Evolutionary conservation across 2,888 invertebrate genomes (phyloP).

Genomic region (Cephus runcator): DNA sequence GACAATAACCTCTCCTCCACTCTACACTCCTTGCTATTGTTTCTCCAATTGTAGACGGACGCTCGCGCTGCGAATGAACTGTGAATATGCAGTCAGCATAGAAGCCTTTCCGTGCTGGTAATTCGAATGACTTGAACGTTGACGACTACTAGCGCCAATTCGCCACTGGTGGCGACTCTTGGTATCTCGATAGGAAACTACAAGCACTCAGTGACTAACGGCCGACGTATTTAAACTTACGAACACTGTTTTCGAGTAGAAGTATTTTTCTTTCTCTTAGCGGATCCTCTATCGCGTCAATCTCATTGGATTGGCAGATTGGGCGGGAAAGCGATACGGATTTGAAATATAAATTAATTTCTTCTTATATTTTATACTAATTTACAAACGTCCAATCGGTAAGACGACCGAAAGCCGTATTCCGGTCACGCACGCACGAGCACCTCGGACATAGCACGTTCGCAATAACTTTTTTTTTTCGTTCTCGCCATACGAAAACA

Average conservation of each 20-base stretch:
- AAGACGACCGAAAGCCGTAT: conserved; percentile 22
- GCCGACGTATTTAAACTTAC: background rate
- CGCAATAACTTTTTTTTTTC: background rate
- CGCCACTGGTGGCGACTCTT: background rate
- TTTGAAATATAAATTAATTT: background rate
- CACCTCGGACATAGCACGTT: background rate
- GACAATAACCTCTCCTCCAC: background rate
- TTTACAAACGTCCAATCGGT: background rate
- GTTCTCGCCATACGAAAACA: background rate
- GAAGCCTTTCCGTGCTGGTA: background rate
- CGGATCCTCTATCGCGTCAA: no score
- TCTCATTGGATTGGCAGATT: no score
- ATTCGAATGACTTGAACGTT: background rate
- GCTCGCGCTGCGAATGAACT: background rate
- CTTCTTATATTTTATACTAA: background rate
- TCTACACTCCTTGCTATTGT: background rate
- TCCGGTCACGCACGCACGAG: background rate
- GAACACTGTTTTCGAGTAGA: background rate
- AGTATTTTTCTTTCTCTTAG: background rate
- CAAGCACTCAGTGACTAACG: background rate
- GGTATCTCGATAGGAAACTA: background rate
- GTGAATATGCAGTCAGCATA: background rate
- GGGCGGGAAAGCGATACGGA: background rate
- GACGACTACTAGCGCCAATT: background rate
- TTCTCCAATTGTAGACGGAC: background rate